phyloP scores from a whole-genome alignment of 2,113 vertebrate genomes.

The Lophotis ruficrista region DNA sequence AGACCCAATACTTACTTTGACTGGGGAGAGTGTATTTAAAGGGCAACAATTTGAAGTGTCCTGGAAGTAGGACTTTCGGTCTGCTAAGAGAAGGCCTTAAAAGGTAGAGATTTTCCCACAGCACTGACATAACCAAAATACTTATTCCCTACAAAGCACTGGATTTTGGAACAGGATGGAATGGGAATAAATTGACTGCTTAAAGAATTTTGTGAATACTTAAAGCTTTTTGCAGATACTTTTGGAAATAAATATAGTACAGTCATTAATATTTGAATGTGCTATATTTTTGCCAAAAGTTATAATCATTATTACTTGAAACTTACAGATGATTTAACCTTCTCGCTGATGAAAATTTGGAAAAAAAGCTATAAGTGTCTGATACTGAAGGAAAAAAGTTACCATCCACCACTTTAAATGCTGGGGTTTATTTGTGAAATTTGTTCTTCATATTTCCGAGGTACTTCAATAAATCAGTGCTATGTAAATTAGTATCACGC shows the following conservation, averaged over 20 bases:
- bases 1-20: not conserved
- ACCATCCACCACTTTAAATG: not conserved
- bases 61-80: not conserved
- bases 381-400: not conserved
- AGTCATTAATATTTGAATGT: not conserved
- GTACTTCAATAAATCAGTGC: not conserved
- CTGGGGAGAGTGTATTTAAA: not conserved
- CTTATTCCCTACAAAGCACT: not conserved
- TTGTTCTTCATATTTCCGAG: not conserved
- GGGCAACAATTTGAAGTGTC: not conserved
- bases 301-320: not conserved
- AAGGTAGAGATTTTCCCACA: not conserved
- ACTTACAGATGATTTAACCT: not conserved
- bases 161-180: not conserved
- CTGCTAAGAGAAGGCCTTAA: not conserved
- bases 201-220: not conserved
- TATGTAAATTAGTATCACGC: not conserved
- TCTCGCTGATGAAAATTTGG: not conserved
- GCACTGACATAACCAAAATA: not conserved
- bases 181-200: not conserved
- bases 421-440: not conserved
- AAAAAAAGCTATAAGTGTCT: not conserved
- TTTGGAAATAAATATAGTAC: not conserved
- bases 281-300: not conserved
- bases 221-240: not conserved